Evolutionary conservation across 2,888 invertebrate species (phyloP), one percentile per base, ranked within the genome.

Genomic region (Aleiodes alternator): DNA sequence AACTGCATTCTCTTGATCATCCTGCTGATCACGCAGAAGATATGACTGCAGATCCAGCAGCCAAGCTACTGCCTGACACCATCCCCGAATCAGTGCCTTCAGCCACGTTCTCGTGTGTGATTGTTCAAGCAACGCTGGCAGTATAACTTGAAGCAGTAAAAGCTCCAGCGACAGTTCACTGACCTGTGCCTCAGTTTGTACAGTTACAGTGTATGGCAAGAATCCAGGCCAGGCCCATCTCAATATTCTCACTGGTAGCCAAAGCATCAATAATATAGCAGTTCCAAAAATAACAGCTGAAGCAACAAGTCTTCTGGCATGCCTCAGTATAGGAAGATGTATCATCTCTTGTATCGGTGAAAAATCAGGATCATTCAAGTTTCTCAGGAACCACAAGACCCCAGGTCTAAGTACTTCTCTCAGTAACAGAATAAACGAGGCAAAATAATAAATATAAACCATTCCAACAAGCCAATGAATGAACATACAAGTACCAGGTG

Each of bases 281-380:
- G 97, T 97, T 23, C 98, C 99, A 90, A 99, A 99, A 82, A 97
- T 96, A 86, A 98, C 96, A 14, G 97, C 96, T 0, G 98, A 98
- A 0, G 97, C 96, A 16, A 98, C 93, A 64, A 99, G 92, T 50
- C 99, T 93, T 11, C 98, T 93, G 16, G 97, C 94, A 88, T 99
- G 99, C 56, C 96, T 93, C 85, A 97, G 91, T 53, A 99, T 97
- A 1, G 99, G 97, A 48, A 98, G 91, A 88, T 99, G 98, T 81
- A 99, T 99, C 99, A 99, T 99, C 93, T 96, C 95, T 93, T 97
- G 98, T 78, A 99, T 98, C 7, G 99, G 99, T 90, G 98, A 99
- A 86, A 99, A 99, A 86, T 99, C 99, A 0, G 99, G 99, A 91
- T 99, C 99, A 90, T 99, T 99, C 76, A 99, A 92, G 89, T 99